A percentile compares a stretch with the other conserved stretches of the same genome.
phyloP scores from a whole-genome alignment of 1,140 invertebrate genomes.

The Drepana arcuata region DNA sequence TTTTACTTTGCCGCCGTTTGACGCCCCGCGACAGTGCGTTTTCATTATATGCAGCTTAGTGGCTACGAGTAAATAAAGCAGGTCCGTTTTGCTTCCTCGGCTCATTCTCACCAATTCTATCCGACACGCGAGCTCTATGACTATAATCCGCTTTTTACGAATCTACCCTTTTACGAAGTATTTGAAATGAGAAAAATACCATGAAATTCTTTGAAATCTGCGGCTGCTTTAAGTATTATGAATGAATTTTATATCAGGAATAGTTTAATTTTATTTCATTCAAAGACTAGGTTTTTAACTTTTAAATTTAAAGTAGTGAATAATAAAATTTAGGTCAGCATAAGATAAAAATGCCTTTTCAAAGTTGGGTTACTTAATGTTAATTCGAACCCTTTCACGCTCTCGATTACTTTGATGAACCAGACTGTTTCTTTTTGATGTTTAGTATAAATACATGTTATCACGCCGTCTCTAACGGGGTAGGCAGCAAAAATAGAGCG shows the following conservation, averaged over 20 bases:
- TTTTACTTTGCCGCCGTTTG: slow-evolving; percentile 42
- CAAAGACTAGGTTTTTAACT: too few species aligned
- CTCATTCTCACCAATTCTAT: slow-evolving; percentile 61
- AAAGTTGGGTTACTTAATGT: too few species aligned
- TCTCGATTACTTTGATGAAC: too few species aligned
- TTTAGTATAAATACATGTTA: too few species aligned
- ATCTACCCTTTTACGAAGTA: slow-evolving; percentile 53
- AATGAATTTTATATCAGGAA: slow-evolving; percentile 25
- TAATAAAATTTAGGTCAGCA: too few species aligned
- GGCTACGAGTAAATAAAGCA: slow-evolving; percentile 52
- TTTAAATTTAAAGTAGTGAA: too few species aligned
- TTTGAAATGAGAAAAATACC: slow-evolving; percentile 67
- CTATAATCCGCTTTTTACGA: slow-evolving; percentile 70
- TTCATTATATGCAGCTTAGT: slow-evolving; percentile 57
- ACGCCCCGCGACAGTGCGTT: slow-evolving; percentile 56
- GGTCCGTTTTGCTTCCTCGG: slow-evolving; percentile 58
- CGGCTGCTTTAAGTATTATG: slow-evolving; percentile 41
- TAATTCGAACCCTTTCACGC: too few species aligned
- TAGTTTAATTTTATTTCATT: too few species aligned
- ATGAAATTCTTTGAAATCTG: slow-evolving; percentile 48
- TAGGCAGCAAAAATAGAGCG: too few species aligned
- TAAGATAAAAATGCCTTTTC: too few species aligned
- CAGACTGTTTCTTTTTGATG: too few species aligned
- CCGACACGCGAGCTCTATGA: slow-evolving; percentile 38
- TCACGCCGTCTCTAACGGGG: too few species aligned